Evolutionary conservation across 92 coral and sea anemone genomes (phyloP), one percentile per base, ranked within the genome.

Genomic region (Palythoa heliodiscus): DNA sequence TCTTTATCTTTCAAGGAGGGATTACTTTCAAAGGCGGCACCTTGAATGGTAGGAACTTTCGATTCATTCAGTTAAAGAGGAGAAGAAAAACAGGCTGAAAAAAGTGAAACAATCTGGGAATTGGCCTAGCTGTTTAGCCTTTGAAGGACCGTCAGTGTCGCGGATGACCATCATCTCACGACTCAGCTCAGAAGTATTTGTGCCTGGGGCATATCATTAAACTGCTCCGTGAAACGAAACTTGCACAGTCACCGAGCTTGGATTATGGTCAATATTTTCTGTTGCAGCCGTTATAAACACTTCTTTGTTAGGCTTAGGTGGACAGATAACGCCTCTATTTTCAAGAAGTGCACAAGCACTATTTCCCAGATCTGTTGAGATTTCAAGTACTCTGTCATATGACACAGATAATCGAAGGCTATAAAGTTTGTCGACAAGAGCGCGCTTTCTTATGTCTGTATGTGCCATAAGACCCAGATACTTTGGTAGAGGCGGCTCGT

Each of bases 291-390:
- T 43, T 43, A 7, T 43, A 3, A 43, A 43, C 50, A 43, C n/a
- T 0, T 39, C 37, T 68, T 52, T 77, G 2, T 68, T 52, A 5
- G 88, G 89, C 16, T 86, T 90, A 25, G 92, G 89, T 3, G 90
- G 96, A 71, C 96, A 93, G 10, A 88, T 90, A 57, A 86, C 92
- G 8, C 87, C 89, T 68, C 90, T 92, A 8, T 63, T 48, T 74
- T 90, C 90, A 77, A 55, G 90, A n/a, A 82, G 50, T 8, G 50
- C 50, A 43, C 88, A 87, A 0, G 90, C 95, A 7, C 53, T 86
- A 29, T 92, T 92, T 15, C 95, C 95, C 88, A 92, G 53, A 38
- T 89, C 87, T 19, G 91, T 87, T 17, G 93, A 92, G 19, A 92
- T 29, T 64, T 83, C 90, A 43, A 89, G 22, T 13, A 92, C 91